A percentile compares a stretch with the other conserved stretches of the same genome.
These are phyloP conservation scores for Rhadina sibilatrix DNA, from an alignment of 2,113 vertebrate species.

Conservation along the genomic window DNA sequence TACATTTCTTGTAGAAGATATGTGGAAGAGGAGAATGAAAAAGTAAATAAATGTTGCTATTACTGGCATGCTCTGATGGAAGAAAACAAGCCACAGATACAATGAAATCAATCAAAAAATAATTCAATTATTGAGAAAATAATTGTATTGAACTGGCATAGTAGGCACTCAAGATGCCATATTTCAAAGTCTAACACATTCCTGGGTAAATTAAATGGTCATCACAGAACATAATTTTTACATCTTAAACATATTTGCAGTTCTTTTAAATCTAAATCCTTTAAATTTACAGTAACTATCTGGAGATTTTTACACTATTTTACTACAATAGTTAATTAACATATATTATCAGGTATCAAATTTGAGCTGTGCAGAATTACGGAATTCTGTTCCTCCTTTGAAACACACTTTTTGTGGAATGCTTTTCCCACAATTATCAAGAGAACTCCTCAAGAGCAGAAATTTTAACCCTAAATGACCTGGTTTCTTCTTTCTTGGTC, in stretches of 20 bases:
- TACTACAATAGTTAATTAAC: neutral
- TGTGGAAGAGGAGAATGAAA: accelerated
- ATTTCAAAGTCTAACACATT: neutral
- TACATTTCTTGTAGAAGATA: neutral
- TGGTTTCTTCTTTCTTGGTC: neutral
- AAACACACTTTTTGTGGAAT: neutral
- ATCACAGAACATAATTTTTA: neutral
- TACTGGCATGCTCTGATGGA: neutral
- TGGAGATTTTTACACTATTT: neutral
- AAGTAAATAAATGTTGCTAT: neutral
- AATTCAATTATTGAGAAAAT: neutral
- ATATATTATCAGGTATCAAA: neutral
- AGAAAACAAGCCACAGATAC: neutral
- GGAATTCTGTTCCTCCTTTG: neutral
- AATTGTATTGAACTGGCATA: neutral
- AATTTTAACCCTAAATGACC: neutral
- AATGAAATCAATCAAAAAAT: neutral
- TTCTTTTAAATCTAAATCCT: neutral
- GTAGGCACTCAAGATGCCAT: neutral
- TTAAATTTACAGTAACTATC: neutral
- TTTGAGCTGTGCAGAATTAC: neutral
- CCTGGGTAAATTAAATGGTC: neutral
- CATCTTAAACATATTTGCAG: neutral
- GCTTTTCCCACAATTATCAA: neutral
- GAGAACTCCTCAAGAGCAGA: neutral